Evolutionary conservation across 2,888 invertebrate species (phyloP), one percentile per base, ranked within the genome.

Genomic region (Corbicula japonica): DNA sequence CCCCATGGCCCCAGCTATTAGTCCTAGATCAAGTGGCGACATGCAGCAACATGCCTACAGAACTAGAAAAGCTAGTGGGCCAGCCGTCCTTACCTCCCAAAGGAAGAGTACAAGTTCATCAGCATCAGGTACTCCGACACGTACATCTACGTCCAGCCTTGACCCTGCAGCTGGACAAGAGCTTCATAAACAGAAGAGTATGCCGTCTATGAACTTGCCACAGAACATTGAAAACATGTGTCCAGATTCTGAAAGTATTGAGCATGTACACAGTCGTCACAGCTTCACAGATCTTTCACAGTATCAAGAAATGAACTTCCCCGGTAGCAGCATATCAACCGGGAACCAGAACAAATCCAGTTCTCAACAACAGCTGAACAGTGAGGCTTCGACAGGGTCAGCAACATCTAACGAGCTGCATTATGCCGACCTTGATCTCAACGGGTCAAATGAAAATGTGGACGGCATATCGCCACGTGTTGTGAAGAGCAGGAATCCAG

Each of bases 371-470:
- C 83, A 81, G 52, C 32, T 79, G 21, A 30, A 63, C 1, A 69
- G 69, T 12, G 46, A 50, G 1, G 48, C 66, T n/a, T n/a, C 4
- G 60, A 76, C 21, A 35, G 54, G 34, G 41, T 74, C 54, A 0
- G 21, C 28, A n/a, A 21, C n/a, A 6, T 68, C 60, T 46, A 80
- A 72, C 10, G 73, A 72, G 62, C 92, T 96, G 70, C 92, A 93
- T 76, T 93, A 93, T 83, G 93, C 92, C 12, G 89, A 91, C 4
- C 76, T 93, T 30, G 93, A 93, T 70, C 84, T 93, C 28, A 79
- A 82, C 15, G 91, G 92, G 5, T 84, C 90, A 0, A 91, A 91
- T 1, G 89, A 89, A 52, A 86, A 86, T 38, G 76, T 87, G 1
- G 87, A 86, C 1, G 84, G 81, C 12, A 84, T 83, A 30, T 85